Evolutionary conservation across 2,113 vertebrate genomes (phyloP), one percentile per base, ranked within the genome.

Genomic region (Gobiocypris rarus): DNA sequence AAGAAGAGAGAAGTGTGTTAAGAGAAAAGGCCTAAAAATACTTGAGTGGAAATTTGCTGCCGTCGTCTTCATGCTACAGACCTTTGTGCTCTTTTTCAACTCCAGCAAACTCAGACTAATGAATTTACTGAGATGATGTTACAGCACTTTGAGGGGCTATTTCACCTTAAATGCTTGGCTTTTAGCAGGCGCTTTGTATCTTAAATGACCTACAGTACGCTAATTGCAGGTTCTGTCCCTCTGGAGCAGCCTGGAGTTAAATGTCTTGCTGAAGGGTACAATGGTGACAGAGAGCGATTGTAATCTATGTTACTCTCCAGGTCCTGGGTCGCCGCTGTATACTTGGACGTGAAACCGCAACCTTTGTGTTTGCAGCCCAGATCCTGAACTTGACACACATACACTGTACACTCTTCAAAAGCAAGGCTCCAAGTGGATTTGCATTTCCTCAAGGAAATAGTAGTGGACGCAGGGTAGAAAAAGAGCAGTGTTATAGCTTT

Each of bases 141-240:
- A 70, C 80, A 70, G 80, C n/a, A 24, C 80, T 56, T 82, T 70
- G 63, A 41, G 28, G 26, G 48, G 28, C 65, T 56, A 52, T 56
- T 70, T 70, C 45, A 70, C 28, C 80, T 70, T 69, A 70, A 69
- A 63, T 80, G 59, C 78, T 75, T 48, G 75, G 31, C 65, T 82
- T 70, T 82, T 70, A 82, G 41, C 48, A 41, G 48, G 24, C 13
- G 31, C 80, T 82, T 82, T 82, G 65, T 82, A 70, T 56, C 63
- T 82, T 82, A 82, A 82, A 82, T 82, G 45, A 70, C 63, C 80
- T 82, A 38, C 80, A 82, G 80, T 82, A 82, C 24, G 17, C 41
- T 81, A 81, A 82, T 54, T 56, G 65, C 80, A 56, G 80, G 65
- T 70, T 70, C 5, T 38, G 65, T 82, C 80, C 80, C 80, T 19